These are phyloP conservation scores for Rhizomys pruinosus DNA, from an alignment of 2,113 vertebrate genomes.

Conservation along the genomic window DNA sequence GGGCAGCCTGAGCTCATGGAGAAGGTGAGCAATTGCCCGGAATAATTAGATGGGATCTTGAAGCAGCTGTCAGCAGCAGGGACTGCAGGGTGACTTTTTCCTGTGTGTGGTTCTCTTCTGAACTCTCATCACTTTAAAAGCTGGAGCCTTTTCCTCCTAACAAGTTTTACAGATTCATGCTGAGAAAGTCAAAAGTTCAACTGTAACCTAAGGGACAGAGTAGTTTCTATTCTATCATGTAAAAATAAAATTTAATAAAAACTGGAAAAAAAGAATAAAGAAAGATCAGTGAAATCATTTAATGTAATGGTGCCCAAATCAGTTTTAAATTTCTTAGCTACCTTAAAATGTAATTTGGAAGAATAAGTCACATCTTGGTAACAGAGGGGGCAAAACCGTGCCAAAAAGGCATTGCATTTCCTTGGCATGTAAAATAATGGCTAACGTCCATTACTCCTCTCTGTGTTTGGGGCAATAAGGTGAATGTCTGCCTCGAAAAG, in stretches of 20 bases:
- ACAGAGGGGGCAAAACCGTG: neutral
- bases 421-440: neutral
- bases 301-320: neutral
- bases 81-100: rapidly evolving
- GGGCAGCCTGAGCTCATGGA: neutral
- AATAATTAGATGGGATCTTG: neutral
- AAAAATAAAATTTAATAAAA: too few relatives aligned
- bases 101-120: neutral
- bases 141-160: constrained; percentile 33
- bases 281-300: neutral
- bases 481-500: neutral
- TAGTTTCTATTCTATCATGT: constrained; percentile 50
- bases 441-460: neutral
- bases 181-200: constrained; percentile 68
- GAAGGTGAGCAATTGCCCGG: neutral
- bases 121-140: neutral
- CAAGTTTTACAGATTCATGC: constrained; percentile 46
- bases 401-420: neutral
- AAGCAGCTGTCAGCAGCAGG: neutral
- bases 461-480: neutral
- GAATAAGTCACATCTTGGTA: neutral
- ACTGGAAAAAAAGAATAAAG: neutral
- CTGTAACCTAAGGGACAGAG: constrained; percentile 50
- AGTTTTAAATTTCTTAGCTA: neutral
- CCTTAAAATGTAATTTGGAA: neutral